These are phyloP conservation scores for Notodonta ziczac DNA, from an alignment of 2,888 invertebrate genomes.

Conservation along the genomic window DNA sequence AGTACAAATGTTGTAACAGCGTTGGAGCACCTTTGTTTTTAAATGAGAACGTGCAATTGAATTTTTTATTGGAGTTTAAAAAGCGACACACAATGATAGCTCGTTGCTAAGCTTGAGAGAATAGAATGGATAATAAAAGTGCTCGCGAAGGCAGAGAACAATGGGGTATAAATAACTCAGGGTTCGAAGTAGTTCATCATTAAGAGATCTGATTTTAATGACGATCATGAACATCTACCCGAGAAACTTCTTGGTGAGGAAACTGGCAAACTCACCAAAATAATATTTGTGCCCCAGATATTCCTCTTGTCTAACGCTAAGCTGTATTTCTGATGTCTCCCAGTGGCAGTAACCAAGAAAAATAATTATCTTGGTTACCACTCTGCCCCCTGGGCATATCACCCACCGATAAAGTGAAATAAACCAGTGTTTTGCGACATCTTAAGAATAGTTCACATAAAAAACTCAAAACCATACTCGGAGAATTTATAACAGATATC, in stretches of 20 bases:
- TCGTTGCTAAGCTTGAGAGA: background rate
- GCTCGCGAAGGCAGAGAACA: background rate
- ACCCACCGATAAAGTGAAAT: too few relatives aligned
- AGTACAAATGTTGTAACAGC: slow-evolving; percentile 28
- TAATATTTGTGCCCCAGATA: too few relatives aligned
- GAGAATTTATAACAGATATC: too few relatives aligned
- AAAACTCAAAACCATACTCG: too few relatives aligned
- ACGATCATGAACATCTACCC: background rate
- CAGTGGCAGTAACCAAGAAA: too few relatives aligned
- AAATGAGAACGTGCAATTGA: slow-evolving; percentile 33
- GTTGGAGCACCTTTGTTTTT: slow-evolving; percentile 31
- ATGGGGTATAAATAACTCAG: background rate
- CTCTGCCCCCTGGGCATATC: too few relatives aligned
- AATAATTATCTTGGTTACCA: too few relatives aligned
- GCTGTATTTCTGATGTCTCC: too few relatives aligned
- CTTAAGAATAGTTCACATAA: too few relatives aligned
- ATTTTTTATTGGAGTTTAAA: slow-evolving; percentile 15
- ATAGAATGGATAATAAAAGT: slow-evolving; percentile 1
- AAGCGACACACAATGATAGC: slow-evolving; percentile 2
- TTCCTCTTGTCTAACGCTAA: too few relatives aligned
- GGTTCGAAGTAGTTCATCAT: background rate
- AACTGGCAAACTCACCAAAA: background rate
- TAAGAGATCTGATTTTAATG: background rate
- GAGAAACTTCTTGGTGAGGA: background rate
- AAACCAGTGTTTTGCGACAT: too few relatives aligned